Conservation (phyloP, 2,797 vertebrate species). For the Phyllotis vaccarum region DNA sequence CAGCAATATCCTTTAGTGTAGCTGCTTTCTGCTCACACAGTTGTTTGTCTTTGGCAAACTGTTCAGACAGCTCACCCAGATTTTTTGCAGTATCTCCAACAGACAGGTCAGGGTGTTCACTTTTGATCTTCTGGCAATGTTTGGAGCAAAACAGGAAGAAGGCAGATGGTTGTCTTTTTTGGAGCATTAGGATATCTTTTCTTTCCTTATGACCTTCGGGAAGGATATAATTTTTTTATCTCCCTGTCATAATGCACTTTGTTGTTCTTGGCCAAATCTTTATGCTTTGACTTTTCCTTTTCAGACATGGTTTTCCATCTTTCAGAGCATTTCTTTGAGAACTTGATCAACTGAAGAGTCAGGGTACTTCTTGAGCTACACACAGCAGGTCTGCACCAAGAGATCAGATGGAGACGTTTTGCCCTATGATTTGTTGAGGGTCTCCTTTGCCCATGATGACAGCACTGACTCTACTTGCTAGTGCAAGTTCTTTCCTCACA, state of each 20-base stretch:
- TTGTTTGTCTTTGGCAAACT: constrained; percentile 93
- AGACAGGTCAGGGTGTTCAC: constrained; percentile 93
- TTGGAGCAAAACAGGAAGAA: constrained; percentile 98
- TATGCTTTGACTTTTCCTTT: neutral
- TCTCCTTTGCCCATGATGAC: neutral
- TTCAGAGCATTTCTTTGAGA: neutral
- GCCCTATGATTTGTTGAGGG: neutral
- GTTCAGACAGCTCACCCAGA: constrained; percentile 94
- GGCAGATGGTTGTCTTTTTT: constrained; percentile 92
- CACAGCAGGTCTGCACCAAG: neutral
- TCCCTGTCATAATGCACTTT: neutral
- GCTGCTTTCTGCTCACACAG: constrained; percentile 94
- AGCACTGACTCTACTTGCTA: neutral
- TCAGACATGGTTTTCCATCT: neutral
- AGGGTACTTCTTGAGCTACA: neutral
- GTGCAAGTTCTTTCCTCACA: neutral
- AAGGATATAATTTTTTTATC: constrained; percentile 89
- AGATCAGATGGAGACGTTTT: neutral
- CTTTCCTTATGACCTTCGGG: constrained; percentile 91
- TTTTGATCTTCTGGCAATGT: constrained; percentile 94
- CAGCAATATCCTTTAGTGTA: constrained; percentile 95
- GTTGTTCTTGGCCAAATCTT: neutral
- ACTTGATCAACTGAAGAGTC: neutral
- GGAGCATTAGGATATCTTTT: neutral
- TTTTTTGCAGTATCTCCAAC: constrained; percentile 97